A percentile compares a stretch with the other conserved stretches of the same genome.
These are phyloP conservation scores for Melinopterus prodromus DNA, from an alignment of 2,888 invertebrate species.

Conservation along the genomic window DNA sequence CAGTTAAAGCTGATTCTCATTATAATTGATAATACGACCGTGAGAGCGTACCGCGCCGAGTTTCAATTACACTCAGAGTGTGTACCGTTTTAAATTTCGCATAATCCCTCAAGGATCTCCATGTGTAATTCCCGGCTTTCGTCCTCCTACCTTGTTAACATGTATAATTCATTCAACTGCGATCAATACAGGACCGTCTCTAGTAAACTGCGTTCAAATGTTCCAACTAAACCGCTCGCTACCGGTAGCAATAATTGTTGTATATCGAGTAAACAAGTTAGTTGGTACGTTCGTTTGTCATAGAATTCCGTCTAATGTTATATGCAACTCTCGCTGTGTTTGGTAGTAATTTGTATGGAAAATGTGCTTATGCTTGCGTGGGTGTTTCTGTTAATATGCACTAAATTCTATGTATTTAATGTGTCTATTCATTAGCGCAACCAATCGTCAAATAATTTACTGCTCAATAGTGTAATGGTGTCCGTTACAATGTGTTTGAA, in stretches of 20 bases:
- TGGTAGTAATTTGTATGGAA: not conserved
- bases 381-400: not conserved
- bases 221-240: not conserved
- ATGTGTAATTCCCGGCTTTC: not conserved
- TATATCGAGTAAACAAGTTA: not conserved
- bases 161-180: not conserved
- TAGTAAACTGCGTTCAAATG: not conserved
- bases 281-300: not conserved
- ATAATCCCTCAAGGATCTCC: not conserved
- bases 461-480: not conserved
- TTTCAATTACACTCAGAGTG: not conserved
- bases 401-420: not conserved
- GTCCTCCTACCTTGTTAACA: not conserved
- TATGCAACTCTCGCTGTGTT: not conserved
- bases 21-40: not conserved
- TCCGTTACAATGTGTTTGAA: not conserved
- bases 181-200: not conserved
- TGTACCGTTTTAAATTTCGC: not conserved
- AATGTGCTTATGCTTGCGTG: not conserved
- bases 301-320: not conserved
- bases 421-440: not conserved
- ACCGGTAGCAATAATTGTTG: not conserved
- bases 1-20: not conserved
- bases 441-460: not conserved
- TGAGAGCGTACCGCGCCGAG: not conserved